These are phyloP conservation scores for Argentina silus DNA, from an alignment of 2,797 vertebrate species.

Conservation along the genomic window DNA sequence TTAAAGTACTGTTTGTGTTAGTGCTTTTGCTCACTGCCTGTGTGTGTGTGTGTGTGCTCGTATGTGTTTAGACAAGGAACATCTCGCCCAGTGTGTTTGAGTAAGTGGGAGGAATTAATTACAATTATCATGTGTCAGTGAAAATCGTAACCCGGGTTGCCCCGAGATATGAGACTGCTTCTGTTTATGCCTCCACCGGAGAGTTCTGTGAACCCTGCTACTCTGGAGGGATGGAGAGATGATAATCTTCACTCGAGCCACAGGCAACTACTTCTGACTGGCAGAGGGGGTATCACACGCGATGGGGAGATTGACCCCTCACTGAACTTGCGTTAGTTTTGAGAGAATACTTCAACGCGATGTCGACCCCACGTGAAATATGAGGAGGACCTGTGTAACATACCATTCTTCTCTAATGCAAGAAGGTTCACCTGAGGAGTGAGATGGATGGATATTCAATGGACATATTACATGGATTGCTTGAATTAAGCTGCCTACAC, in stretches of 20 bases:
- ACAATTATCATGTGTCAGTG: background rate
- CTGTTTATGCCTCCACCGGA: background rate
- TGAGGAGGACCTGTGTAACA: background rate
- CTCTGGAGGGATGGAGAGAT: background rate
- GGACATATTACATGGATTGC: background rate
- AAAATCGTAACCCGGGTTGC: background rate
- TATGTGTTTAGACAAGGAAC: no score
- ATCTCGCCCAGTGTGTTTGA: background rate
- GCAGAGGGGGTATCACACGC: background rate
- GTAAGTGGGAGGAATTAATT: background rate
- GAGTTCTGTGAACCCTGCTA: slow-evolving; percentile 2
- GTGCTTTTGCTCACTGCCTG: no score
- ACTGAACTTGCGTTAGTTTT: slow-evolving; percentile 1
- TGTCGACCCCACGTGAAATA: background rate
- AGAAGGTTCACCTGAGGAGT: background rate
- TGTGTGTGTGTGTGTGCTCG: no score
- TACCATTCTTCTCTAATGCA: background rate
- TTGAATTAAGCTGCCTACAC: background rate
- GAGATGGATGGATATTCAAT: background rate
- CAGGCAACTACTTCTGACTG: slow-evolving; percentile 9
- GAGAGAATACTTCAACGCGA: background rate
- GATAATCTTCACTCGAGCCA: background rate
- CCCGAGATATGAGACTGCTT: background rate
- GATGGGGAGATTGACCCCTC: slow-evolving; percentile 2
- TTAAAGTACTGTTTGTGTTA: no score